phyloP scores from a whole-genome alignment of 1,140 invertebrate genomes.

The Bombus waltoni region DNA sequence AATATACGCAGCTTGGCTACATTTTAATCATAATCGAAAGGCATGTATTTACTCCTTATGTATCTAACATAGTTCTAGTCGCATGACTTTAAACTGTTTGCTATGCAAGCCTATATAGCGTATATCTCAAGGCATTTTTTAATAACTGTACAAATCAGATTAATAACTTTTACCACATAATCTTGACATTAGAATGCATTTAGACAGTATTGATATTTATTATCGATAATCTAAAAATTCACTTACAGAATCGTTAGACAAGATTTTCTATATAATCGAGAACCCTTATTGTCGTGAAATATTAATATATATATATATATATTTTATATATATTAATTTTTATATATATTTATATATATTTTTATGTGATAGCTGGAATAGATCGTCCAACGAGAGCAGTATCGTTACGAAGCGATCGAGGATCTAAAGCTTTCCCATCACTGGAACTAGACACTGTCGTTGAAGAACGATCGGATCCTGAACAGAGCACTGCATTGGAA shows the following conservation, averaged over 20 bases:
- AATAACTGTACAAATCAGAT: neutral
- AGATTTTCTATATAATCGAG: neutral
- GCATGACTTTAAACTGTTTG: conserved; percentile 25
- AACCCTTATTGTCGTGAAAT: neutral
- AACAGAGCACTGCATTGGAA: conserved; percentile 84
- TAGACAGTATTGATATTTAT: neutral
- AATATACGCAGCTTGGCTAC: conserved; percentile 13
- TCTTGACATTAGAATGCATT: conserved; percentile 10
- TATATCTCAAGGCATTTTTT: neutral
- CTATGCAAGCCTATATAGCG: conserved; percentile 15
- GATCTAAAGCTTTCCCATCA: conserved; percentile 87
- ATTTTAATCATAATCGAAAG: neutral
- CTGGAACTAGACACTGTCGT: conserved; percentile 91
- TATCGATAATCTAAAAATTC: neutral
- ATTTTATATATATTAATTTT: neutral
- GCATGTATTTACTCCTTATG: conserved; percentile 21
- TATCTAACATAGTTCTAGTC: conserved; percentile 8
- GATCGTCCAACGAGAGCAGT: conserved; percentile 85
- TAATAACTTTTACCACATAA: neutral
- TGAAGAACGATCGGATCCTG: conserved; percentile 90
- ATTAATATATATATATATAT: neutral
- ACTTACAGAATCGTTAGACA: neutral
- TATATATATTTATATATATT: neutral
- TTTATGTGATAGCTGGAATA: conserved; percentile 75
- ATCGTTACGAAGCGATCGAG: conserved; percentile 85